phyloP scores from a whole-genome alignment of 2,888 invertebrate species.

The Drosophila histrio region DNA sequence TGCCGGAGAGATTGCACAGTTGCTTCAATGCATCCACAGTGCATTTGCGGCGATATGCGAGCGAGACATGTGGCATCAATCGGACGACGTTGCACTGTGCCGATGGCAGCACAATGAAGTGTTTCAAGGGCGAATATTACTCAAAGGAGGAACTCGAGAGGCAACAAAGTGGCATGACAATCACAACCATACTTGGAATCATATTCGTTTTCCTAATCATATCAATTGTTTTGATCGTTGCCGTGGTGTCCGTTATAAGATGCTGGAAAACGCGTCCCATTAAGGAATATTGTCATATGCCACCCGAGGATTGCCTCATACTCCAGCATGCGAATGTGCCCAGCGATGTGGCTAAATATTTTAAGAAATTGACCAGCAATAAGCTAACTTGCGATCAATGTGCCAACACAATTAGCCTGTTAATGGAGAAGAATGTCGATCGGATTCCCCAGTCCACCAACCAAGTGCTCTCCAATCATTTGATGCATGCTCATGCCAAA shows the following conservation, averaged over 20 bases:
- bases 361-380: conserved; percentile 10
- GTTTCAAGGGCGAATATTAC: conserved; percentile 75
- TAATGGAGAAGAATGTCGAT: neutral
- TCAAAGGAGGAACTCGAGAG: conserved; percentile 61
- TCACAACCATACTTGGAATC: fast-evolving
- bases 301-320: neutral
- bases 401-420: neutral
- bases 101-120: conserved; percentile 70
- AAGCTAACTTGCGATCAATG: conserved; percentile 10
- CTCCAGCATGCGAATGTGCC: neutral
- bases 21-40: conserved; percentile 82
- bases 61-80: conserved; percentile 80
- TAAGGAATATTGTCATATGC: neutral
- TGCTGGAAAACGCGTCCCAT: neutral
- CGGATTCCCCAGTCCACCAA: neutral
- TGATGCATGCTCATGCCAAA: conserved; percentile 5
- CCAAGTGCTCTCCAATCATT: conserved; percentile 12
- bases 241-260: neutral
- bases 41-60: conserved; percentile 78
- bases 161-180: neutral
- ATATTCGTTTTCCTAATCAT: fast-evolving
- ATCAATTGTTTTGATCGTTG: neutral
- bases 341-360: neutral
- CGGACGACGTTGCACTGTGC: conserved; percentile 75
- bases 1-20: conserved; percentile 63